Evolutionary conservation across 2,797 vertebrate species (phyloP).

Genomic region (Falco columbarius): DNA sequence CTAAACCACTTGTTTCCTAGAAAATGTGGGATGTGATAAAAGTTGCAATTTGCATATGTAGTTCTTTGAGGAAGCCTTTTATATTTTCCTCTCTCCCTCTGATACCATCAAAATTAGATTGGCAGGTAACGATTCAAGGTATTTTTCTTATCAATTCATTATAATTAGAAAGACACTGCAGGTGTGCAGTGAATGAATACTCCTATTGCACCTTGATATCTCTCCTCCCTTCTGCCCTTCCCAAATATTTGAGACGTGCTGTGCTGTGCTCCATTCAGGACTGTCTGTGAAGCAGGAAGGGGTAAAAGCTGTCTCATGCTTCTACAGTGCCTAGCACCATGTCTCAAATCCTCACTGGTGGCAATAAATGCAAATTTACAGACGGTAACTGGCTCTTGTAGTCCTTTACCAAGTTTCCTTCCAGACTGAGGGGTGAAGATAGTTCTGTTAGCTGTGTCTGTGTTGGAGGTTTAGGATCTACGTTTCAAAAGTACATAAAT

Average conservation of each 20-base stretch:
- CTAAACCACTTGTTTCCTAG: neutral
- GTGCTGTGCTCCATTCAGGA: neutral
- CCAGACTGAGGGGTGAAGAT: neutral
- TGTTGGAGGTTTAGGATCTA: neutral
- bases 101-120: neutral
- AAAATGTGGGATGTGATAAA: slow-evolving; percentile 21
- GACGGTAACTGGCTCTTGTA: neutral
- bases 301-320: neutral
- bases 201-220: neutral
- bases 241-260: neutral
- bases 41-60: neutral
- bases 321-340: neutral
- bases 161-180: neutral
- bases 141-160: neutral
- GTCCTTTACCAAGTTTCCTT: neutral
- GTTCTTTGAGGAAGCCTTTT: neutral
- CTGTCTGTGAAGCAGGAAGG: neutral
- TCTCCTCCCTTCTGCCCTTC: neutral
- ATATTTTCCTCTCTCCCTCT: neutral
- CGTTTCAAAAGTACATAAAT: neutral
- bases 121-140: neutral
- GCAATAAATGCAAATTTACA: neutral
- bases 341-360: neutral
- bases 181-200: neutral
- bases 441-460: neutral